Conservation (phyloP, 1,140 invertebrate species). For the Diorhabda elongata region DNA sequence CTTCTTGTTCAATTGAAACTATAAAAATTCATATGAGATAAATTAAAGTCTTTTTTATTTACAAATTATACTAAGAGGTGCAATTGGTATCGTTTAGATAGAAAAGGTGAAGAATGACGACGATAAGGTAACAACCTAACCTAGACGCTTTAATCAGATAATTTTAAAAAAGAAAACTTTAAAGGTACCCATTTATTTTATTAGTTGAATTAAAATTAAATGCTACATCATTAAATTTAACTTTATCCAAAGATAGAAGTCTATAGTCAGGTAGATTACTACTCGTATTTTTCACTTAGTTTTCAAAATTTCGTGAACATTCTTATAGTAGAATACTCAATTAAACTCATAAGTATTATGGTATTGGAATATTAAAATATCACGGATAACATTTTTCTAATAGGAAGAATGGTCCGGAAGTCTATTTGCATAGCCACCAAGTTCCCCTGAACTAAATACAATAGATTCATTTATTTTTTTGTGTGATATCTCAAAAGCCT, state of each 20-base stretch:
- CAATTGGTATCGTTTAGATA: slow-evolving; percentile 1
- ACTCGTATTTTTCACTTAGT: not conserved
- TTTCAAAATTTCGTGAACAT: no score
- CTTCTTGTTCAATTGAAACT: no score
- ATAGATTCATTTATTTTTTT: no score
- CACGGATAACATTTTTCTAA: no score
- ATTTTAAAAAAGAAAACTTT: slow-evolving; percentile 1
- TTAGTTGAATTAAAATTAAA: slow-evolving; percentile 1
- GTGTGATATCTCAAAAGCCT: no score
- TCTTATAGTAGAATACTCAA: no score
- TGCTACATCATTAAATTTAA: not conserved
- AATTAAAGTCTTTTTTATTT: not conserved
- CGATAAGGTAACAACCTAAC: not conserved
- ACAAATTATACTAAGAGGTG: slow-evolving; percentile 1
- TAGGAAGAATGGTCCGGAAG: no score
- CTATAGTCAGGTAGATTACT: not conserved
- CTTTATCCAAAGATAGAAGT: not conserved
- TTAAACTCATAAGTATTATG: no score
- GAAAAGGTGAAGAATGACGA: not conserved
- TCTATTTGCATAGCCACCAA: no score
- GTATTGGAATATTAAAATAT: no score
- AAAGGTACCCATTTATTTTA: not conserved
- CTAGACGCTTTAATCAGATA: not conserved
- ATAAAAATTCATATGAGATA: no score
- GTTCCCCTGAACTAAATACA: no score